Conservation (phyloP, 2,113 vertebrate genomes). For the Apteryx owenii region DNA sequence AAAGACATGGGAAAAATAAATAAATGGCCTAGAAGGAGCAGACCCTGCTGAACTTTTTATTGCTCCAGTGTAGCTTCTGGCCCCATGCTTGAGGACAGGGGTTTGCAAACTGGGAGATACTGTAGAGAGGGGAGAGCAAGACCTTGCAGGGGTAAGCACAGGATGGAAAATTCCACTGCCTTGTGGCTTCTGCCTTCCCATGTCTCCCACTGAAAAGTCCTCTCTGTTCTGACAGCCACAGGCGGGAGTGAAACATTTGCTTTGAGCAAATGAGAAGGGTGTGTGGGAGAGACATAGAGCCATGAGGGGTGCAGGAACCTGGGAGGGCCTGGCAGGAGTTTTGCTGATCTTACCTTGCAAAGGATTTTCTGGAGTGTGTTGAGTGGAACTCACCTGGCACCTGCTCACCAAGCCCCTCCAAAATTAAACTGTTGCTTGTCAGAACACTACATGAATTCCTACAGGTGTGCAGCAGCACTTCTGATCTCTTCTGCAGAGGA, state of each 20-base stretch:
- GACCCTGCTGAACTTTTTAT: neutral
- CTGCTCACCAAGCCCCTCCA: fast-evolving
- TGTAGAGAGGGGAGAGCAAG: neutral
- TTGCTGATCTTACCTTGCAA: neutral
- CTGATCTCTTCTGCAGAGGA: neutral
- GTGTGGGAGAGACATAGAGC: neutral
- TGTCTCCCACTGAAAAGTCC: neutral
- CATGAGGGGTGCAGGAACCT: neutral
- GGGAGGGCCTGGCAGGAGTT: neutral
- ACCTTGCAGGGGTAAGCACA: neutral
- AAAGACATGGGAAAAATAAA: neutral
- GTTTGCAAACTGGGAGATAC: neutral
- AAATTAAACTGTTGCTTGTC: neutral
- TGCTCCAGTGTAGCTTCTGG: neutral
- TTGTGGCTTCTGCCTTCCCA: neutral
- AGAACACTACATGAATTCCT: neutral
- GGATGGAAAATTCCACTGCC: neutral
- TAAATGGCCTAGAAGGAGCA: neutral
- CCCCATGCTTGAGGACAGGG: neutral
- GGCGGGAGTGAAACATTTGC: neutral
- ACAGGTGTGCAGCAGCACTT: neutral
- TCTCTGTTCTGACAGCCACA: neutral
- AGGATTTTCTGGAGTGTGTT: neutral
- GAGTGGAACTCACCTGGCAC: neutral
- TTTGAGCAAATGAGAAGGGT: neutral